Base-by-base conservation (phyloP, 2,797 vertebrate genomes). In the Emys orbicularis region DNA sequence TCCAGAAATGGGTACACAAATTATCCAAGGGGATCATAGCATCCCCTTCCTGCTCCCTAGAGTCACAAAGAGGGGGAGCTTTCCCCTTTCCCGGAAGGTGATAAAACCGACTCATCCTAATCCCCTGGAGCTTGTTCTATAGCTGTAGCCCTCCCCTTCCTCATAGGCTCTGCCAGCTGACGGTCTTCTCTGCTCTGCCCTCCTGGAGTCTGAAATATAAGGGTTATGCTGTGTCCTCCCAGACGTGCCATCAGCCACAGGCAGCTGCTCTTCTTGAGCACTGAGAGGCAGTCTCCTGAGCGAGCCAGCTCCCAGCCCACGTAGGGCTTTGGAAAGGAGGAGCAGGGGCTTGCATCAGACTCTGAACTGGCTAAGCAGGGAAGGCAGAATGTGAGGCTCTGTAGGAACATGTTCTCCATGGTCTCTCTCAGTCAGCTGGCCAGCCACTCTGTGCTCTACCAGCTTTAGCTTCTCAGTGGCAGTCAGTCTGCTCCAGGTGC, bases 1-100 rank as follows among this genome's bases (percentile, higher is more conserved):
- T 8, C 27, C 1, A 72, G 68, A 37, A 41, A 65, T 4, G 61
- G 34, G 61, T n/a, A 19, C 34, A 0, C 3, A 12, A 8, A 76
- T 84, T 88, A 27, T 37, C n/a, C 90, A 76, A 68, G 90, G 87
- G 37, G 12, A 44, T 49, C 27, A 16, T 47, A 29, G 56, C 59
- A 81, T 87, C 34, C 52, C 15, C 56, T 1, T 83, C 87, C 18
- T 82, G 44, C 79, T 86, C 41, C 44, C 0, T 53, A 6, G 10
- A 68, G 44, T 88, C 91, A 65, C 65, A 54, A 47, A 65, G 86
- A 87, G 72, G 16, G 29, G 34, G 23, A 41, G 21, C 47, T 53
- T 77, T 2, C 12, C 83, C 91, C 31, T 95, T 87, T 12, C 25
- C 53, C 81, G 27, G 47, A 92, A 85, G n/a, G 81, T 41, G 86